Conservation (phyloP, 2,113 vertebrate species). For the Hucho hucho region DNA sequence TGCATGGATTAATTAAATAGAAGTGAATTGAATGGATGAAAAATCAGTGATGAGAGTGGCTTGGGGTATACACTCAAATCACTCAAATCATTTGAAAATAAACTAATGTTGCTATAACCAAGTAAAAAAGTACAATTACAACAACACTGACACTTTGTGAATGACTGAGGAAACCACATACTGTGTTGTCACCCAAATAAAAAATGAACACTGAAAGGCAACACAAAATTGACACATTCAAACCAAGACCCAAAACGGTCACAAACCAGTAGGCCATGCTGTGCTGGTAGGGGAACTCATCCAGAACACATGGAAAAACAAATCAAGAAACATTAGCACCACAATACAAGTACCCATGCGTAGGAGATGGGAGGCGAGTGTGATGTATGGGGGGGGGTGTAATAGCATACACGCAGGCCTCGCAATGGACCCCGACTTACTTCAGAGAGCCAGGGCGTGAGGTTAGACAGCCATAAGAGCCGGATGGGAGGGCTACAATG, state of each 20-base stretch:
- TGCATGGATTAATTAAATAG: background rate
- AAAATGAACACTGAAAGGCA: background rate
- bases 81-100: background rate
- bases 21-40: background rate
- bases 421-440: conserved; percentile 69
- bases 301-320: too few relatives aligned
- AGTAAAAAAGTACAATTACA: too few relatives aligned
- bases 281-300: too few relatives aligned
- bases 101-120: background rate
- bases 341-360: conserved; percentile 46
- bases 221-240: background rate
- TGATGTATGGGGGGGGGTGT: background rate
- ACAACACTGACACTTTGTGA: too few relatives aligned
- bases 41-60: background rate
- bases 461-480: conserved; percentile 66
- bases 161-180: too few relatives aligned
- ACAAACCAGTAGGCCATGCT: background rate
- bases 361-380: conserved; percentile 17
- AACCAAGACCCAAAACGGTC: background rate
- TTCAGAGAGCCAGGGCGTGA: conserved; percentile 75
- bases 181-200: too few relatives aligned
- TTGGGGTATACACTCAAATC: background rate
- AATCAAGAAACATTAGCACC: background rate
- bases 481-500: conserved; percentile 65
- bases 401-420: conserved; percentile 1